Evolutionary conservation across 2,888 invertebrate species (phyloP), one percentile per base, ranked within the genome.

Genomic region (Mallateleia sp.): DNA sequence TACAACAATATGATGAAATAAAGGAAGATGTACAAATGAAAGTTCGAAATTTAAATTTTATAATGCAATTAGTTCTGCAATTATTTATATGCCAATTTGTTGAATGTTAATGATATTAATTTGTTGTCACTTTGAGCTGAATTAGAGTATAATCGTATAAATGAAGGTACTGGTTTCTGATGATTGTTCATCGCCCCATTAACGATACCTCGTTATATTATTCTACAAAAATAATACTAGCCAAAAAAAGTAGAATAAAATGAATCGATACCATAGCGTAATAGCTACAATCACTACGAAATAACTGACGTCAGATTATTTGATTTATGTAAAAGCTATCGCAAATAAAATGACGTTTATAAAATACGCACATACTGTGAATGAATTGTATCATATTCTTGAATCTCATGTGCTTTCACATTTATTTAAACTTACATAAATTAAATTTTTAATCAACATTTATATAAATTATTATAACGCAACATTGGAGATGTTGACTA

Each of bases 181-280:
- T 18, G 60, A 64, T 56, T 42, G 15, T 28, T 89, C 81, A 71
- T 85, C 80, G 83, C 71, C 87, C 86, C 78, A 90, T 83, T 82
- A 89, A 91, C 87, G 82, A 93, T 93, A 93, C 93, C 93, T 93
- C 93, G 92, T 94, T 94, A 92, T 90, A 90, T 91, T 92, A 93
- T 91, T 92, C 89, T 92, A 91, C 87, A 28, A 28, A 88, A 91
- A 90, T 88, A 92, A 91, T 91, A 92, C 90, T 93, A 94, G 92
- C 92, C 92, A 93, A 94, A 93, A n/a, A 91, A 90, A 56, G 81
- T 90, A 88, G 79, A 84, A 66, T 83, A 80, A 86, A 58, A 74
- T 34, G 28, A 83, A 79, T 81, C 71, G 77, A 79, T 83, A 80
- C 54, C 56, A 79, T 87, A 87, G 87, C 52, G 52, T 80, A 82